phyloP scores from a whole-genome alignment of 2,113 vertebrate genomes.

The Cyphomyrus plagiostoma region DNA sequence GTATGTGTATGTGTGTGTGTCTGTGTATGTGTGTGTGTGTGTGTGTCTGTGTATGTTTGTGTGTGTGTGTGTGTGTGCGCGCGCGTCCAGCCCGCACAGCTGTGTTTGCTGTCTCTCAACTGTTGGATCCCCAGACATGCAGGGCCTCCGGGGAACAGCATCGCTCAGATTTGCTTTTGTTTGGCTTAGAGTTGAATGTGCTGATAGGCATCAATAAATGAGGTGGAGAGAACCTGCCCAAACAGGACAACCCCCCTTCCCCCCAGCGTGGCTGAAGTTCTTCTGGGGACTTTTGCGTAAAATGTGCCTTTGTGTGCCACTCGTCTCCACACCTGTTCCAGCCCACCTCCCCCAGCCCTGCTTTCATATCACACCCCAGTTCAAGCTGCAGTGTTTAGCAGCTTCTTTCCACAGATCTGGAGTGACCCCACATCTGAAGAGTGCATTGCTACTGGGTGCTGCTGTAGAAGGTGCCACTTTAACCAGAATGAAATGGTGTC shows the following conservation, averaged over 20 bases:
- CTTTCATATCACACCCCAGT: not conserved
- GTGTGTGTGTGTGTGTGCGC: not conserved
- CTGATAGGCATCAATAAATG: conserved; percentile 55
- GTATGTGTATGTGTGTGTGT: too few species aligned
- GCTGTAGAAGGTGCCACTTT: not conserved
- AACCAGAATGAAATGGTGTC: not conserved
- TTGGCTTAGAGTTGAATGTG: conserved; percentile 51
- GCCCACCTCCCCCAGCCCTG: not conserved
- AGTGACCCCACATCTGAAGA: not conserved
- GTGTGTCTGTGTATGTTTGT: too few species aligned
- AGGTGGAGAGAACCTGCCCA: conserved; percentile 30
- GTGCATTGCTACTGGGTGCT: not conserved
- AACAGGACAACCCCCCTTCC: conserved; percentile 30
- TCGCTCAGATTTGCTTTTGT: conserved; percentile 33
- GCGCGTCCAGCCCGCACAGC: conserved; percentile 25
- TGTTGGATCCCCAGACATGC: conserved; percentile 33
- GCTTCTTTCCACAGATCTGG: not conserved
- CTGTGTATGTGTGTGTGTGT: too few species aligned
- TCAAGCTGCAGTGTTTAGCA: not conserved
- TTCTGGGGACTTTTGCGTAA: not conserved
- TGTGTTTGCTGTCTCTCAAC: conserved; percentile 46
- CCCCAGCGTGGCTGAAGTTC: not conserved
- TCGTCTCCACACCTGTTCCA: not conserved
- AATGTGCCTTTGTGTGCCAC: not conserved
- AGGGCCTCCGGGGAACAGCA: conserved; percentile 24